Evolutionary conservation across 2,113 vertebrate genomes (phyloP).

Genomic region (Notiomystis cincta): DNA sequence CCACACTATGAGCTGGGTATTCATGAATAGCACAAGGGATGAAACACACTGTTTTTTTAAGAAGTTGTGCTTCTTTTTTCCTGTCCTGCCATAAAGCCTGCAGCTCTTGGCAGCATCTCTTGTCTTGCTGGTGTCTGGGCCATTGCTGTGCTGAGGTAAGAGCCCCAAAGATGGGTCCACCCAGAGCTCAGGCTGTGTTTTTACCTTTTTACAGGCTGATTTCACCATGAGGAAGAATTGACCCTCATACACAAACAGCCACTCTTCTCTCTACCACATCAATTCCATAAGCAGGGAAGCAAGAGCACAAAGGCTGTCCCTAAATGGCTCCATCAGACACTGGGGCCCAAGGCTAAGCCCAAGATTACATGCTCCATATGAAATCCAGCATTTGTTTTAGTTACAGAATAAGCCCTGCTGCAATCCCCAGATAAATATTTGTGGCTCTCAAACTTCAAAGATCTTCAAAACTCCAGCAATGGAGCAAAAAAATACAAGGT

Average conservation of each 20-base stretch:
- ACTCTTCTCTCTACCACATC: not conserved
- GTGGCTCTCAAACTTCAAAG: not conserved
- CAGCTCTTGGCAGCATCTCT: not conserved
- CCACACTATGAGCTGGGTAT: rapidly evolving
- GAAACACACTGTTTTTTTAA: not conserved
- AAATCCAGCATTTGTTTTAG: not conserved
- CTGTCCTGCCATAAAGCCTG: not conserved
- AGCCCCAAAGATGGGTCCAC: not conserved
- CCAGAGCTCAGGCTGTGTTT: not conserved
- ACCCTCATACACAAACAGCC: not conserved
- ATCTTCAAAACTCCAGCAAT: not conserved
- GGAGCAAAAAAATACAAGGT: not conserved
- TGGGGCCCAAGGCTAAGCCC: not conserved
- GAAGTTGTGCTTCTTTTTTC: not conserved
- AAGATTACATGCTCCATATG: not conserved
- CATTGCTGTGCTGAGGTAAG: not conserved
- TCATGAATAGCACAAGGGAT: not conserved
- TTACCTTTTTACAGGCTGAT: not conserved
- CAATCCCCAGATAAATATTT: not conserved
- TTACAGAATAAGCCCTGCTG: not conserved
- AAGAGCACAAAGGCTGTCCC: not conserved
- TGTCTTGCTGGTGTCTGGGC: not conserved
- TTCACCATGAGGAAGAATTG: not conserved
- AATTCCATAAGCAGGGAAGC: not conserved
- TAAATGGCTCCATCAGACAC: not conserved